Percentiles rank a stretch among this genome's conserved stretches.
Conservation (phyloP, 2,113 vertebrate species). For the Carlito syrichta region DNA sequence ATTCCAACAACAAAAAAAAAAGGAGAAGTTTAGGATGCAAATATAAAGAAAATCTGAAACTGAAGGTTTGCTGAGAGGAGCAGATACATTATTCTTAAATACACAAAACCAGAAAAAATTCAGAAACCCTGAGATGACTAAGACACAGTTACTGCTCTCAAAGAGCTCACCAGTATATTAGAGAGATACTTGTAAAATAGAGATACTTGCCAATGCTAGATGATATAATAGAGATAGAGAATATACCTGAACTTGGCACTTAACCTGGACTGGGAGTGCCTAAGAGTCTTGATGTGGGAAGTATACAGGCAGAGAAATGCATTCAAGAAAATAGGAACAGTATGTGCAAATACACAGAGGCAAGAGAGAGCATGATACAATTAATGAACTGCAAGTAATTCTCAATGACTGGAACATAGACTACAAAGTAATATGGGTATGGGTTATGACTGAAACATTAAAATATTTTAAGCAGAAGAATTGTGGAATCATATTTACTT, state of each 20-base stretch:
- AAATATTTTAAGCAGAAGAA: background rate
- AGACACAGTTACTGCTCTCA: background rate
- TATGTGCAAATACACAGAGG: background rate
- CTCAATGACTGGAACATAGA: background rate
- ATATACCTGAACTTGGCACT: background rate
- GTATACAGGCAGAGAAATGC: background rate
- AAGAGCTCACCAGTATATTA: background rate
- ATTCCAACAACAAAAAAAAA: too few species aligned
- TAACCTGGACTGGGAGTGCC: background rate
- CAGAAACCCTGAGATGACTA: background rate
- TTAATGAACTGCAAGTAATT: background rate
- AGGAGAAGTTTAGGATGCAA: background rate
- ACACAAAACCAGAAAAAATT: background rate
- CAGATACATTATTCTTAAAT: background rate
- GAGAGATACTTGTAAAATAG: background rate
- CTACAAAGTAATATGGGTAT: too few species aligned
- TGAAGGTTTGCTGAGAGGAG: background rate
- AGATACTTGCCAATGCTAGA: background rate
- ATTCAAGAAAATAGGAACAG: background rate
- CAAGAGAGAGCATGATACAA: background rate
- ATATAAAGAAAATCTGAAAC: background rate
- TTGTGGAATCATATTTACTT: background rate
- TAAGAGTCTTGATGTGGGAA: background rate
- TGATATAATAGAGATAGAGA: background rate
- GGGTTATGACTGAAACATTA: background rate